Evolutionary conservation across 2,797 vertebrate species (phyloP).

Genomic region (Gallirallus australis): DNA sequence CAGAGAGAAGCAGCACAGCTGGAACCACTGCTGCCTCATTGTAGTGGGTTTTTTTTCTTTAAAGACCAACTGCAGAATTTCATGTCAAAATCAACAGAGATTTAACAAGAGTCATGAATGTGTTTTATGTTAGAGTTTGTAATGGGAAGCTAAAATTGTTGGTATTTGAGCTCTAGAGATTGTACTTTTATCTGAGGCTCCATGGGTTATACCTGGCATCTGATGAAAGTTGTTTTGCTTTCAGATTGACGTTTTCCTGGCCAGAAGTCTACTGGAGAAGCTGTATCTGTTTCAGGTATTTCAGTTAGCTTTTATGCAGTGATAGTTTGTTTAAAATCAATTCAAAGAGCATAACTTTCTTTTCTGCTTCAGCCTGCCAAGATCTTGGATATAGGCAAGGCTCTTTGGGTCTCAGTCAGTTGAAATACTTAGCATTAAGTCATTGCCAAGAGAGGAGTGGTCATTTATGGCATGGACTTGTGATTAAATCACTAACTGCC

Average conservation of each 20-base stretch:
- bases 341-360: background rate
- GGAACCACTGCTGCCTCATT: background rate
- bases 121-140: background rate
- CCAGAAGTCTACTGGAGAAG: slow-evolving; percentile 96
- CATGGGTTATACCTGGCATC: background rate
- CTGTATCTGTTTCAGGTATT: slow-evolving; percentile 97
- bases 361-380: background rate
- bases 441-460: background rate
- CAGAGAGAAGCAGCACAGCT: background rate
- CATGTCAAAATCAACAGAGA: background rate
- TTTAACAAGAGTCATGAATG: background rate
- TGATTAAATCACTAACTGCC: background rate
- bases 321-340: background rate
- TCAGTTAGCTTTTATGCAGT: background rate
- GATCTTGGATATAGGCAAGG: background rate
- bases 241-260: slow-evolving; percentile 95
- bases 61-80: background rate
- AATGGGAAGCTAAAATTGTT: background rate
- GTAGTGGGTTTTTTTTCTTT: background rate
- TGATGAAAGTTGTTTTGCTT: slow-evolving; percentile 13
- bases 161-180: background rate
- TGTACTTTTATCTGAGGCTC: background rate
- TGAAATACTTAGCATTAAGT: background rate
- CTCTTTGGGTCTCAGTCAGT: background rate
- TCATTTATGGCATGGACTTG: background rate